A percentile compares a stretch with the other conserved stretches of the same genome.
phyloP scores from a whole-genome alignment of 2,113 vertebrate species.

The Anguilla rostrata region DNA sequence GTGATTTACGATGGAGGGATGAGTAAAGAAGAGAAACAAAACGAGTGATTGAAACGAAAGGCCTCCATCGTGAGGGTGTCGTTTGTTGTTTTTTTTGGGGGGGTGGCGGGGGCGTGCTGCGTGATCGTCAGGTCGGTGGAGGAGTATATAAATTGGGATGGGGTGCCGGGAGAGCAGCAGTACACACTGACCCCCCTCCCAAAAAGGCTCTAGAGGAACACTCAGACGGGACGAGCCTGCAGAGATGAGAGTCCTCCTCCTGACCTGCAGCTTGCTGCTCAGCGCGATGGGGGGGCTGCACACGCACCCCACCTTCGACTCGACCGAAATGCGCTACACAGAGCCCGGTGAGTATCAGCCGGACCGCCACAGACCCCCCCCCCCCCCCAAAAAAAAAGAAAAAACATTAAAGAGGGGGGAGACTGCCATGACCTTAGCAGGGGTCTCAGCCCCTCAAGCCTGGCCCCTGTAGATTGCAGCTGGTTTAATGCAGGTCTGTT shows the following conservation, averaged over 20 bases:
- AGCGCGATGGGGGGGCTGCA: slow-evolving; percentile 54
- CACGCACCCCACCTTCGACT: slow-evolving; percentile 66
- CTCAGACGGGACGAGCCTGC: not conserved
- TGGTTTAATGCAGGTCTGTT: not conserved
- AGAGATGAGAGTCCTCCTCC: slow-evolving; percentile 59
- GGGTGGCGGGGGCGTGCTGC: slow-evolving; percentile 13
- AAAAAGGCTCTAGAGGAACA: not conserved
- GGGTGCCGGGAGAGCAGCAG: slow-evolving; percentile 38
- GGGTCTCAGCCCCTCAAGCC: not conserved
- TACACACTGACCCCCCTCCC: not conserved
- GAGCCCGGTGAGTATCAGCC: slow-evolving; percentile 56
- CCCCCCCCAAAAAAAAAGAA: no score
- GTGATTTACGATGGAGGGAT: slow-evolving; percentile 54
- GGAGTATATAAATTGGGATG: slow-evolving; percentile 59
- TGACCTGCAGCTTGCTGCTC: slow-evolving; percentile 65
- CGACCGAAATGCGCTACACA: slow-evolving; percentile 62
- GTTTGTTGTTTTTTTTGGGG: not conserved
- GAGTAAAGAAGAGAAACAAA: not conserved
- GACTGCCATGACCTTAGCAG: not conserved
- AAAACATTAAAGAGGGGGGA: no score
- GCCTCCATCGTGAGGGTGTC: not conserved
- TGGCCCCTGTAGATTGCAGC: not conserved
- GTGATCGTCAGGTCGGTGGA: not conserved
- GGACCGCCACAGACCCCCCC: not conserved
- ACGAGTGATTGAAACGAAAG: slow-evolving; percentile 12